Conservation (phyloP, 2,888 invertebrate species). For the Cantharis rustica region DNA sequence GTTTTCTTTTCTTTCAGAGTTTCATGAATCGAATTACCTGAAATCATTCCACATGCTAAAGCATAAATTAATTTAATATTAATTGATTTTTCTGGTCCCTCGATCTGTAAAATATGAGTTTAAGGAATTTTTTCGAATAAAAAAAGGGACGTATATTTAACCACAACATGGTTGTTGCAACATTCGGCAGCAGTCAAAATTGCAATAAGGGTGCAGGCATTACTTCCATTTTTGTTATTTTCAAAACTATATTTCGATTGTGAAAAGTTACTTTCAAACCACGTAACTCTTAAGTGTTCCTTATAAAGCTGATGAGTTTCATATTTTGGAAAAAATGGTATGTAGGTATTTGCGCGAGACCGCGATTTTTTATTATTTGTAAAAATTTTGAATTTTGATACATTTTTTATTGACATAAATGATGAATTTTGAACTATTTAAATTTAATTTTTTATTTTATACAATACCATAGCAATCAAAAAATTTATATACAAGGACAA, state of each 20-base stretch:
- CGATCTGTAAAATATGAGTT: conserved; percentile 10
- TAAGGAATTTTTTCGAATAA: background rate
- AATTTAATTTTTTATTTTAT: background rate
- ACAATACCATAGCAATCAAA: background rate
- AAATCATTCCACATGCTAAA: conserved; percentile 61
- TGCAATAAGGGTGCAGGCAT: conserved; percentile 67
- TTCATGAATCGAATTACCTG: conserved; percentile 63
- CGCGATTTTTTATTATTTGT: conserved; percentile 1
- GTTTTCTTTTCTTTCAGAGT: conserved; percentile 54
- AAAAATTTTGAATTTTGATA: conserved; percentile 18
- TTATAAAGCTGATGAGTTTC: conserved; percentile 44
- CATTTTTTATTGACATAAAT: conserved; percentile 18
- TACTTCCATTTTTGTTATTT: conserved; percentile 58
- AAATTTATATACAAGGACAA: too few relatives aligned
- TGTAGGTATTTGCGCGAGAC: background rate
- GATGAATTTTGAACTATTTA: conserved; percentile 2
- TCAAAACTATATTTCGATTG: conserved; percentile 63
- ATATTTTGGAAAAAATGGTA: conserved; percentile 54
- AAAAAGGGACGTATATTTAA: background rate
- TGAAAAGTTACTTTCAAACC: conserved; percentile 64
- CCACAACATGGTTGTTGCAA: conserved; percentile 1
- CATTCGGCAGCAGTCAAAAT: conserved; percentile 61
- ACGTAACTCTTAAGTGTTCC: conserved; percentile 50
- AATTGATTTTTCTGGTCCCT: conserved; percentile 28
- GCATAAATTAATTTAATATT: conserved; percentile 51